Conservation (phyloP, 2,113 vertebrate species). For the Synchiropus splendidus region DNA sequence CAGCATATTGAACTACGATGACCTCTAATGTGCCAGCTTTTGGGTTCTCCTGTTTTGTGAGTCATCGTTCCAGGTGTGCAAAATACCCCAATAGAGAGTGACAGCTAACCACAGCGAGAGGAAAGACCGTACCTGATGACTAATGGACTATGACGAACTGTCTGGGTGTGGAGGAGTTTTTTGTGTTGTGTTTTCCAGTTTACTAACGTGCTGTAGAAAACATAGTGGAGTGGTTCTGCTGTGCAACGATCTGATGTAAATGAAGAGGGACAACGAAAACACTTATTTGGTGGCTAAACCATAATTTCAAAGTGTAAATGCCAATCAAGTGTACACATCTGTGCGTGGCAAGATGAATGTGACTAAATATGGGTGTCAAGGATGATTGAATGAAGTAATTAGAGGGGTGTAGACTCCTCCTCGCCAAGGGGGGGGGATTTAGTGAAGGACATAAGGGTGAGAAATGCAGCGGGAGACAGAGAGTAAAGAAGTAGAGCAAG, state of each 20-base stretch:
- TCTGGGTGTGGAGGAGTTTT: conserved; percentile 26
- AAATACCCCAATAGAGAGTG: conserved; percentile 28
- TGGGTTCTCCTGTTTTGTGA: conserved; percentile 23
- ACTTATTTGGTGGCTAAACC: no score
- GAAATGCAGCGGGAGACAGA: conserved; percentile 2
- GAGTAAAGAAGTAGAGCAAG: conserved; percentile 20
- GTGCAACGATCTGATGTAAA: not conserved
- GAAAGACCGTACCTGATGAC: conserved; percentile 17
- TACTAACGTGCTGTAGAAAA: no score
- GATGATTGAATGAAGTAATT: conserved; percentile 28
- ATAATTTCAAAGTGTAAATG: conserved; percentile 12
- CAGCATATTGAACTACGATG: conserved; percentile 3
- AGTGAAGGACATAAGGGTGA: conserved; percentile 3
- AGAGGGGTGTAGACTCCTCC: conserved; percentile 22
- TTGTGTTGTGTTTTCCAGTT: conserved; percentile 11
- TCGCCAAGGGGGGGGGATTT: conserved; percentile 17
- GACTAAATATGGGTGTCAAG: conserved; percentile 12
- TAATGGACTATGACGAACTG: conserved; percentile 40
- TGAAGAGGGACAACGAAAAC: not conserved
- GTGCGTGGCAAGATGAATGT: conserved; percentile 9
- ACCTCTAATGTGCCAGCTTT: conserved; percentile 23
- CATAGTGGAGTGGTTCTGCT: no score
- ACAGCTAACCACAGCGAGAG: conserved; percentile 19
- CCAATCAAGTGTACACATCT: conserved; percentile 7
- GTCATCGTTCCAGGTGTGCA: conserved; percentile 52